phyloP scores from a whole-genome alignment of 2,797 vertebrate genomes.

The Muraenolepis orangiensis region DNA sequence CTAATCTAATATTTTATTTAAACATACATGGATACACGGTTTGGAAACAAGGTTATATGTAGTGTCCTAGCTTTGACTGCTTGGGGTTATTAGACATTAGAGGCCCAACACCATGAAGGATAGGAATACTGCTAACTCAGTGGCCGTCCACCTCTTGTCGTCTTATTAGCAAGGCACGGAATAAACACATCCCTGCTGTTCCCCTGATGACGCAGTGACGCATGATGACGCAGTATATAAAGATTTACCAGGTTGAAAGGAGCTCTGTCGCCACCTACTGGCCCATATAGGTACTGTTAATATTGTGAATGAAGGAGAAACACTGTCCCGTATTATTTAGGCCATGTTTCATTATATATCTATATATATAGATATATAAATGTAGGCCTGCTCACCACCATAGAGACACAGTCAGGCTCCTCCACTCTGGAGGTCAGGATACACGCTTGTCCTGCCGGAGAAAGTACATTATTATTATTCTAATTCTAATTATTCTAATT shows the following conservation, averaged over 20 bases:
- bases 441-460: conserved; percentile 67
- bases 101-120: background rate
- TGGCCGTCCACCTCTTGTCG: background rate
- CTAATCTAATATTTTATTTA: too few relatives aligned
- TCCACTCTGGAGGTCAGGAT: conserved; percentile 58
- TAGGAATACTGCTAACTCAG: background rate
- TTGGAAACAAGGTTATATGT: background rate
- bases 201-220: background rate
- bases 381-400: conserved; percentile 67
- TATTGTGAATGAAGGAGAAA: too few relatives aligned
- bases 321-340: background rate
- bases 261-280: background rate
- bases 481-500: too few relatives aligned
- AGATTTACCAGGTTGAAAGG: background rate
- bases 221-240: background rate
- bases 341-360: too few relatives aligned
- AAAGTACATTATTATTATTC: conserved; percentile 1
- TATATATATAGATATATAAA: background rate
- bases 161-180: too few relatives aligned
- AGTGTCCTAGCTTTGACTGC: too few relatives aligned
- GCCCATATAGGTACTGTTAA: background rate
- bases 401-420: conserved; percentile 67
- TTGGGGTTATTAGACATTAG: background rate
- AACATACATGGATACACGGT: background rate
- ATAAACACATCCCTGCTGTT: background rate